These are phyloP conservation scores for Ceyx erithaca DNA, from an alignment of 2,797 vertebrate genomes.

Conservation along the genomic window DNA sequence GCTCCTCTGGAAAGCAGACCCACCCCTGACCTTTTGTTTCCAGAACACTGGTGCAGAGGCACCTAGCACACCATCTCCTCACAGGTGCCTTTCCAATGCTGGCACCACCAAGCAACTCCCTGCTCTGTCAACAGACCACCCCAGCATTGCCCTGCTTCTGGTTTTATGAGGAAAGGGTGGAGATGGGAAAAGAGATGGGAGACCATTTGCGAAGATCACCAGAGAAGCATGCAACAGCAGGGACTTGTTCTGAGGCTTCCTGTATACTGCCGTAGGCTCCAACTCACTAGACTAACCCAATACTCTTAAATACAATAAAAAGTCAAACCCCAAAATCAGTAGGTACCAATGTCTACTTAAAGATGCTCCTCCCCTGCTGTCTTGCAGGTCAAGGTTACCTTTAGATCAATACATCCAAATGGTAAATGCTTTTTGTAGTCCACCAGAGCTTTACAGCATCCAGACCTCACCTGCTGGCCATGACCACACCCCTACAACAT, in stretches of 20 bases:
- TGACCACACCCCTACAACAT: fast-evolving
- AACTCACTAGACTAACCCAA: background rate
- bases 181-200: background rate
- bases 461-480: background rate
- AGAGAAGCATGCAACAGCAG: fast-evolving
- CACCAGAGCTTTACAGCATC: background rate
- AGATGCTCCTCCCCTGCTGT: background rate
- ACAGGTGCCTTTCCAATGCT: fast-evolving
- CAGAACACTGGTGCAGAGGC: background rate
- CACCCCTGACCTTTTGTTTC: background rate
- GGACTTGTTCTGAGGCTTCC: background rate
- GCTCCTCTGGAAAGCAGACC: background rate
- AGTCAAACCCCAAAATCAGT: background rate
- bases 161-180: fast-evolving
- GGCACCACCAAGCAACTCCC: background rate
- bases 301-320: background rate
- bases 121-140: background rate
- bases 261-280: background rate
- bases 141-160: fast-evolving
- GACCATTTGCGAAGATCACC: background rate
- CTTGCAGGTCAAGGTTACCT: background rate
- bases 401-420: background rate
- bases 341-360: background rate
- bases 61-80: background rate
- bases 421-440: background rate